phyloP scores from a whole-genome alignment of 1,140 invertebrate species.

The Idris sp. region DNA sequence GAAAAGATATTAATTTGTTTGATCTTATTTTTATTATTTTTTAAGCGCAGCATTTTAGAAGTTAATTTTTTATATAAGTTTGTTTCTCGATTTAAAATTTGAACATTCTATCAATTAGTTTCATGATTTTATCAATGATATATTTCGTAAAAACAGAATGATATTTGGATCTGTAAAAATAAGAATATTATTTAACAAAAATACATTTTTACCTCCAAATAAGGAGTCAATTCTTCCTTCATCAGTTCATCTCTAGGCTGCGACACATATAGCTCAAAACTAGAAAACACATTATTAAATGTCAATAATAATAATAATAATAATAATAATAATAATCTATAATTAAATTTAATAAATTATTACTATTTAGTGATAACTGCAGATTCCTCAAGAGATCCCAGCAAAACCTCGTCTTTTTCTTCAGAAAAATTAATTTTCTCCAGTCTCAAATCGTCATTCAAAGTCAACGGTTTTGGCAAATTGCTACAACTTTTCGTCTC shows the following conservation, averaged over 20 bases:
- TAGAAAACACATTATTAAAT: too few species aligned
- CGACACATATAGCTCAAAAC: constrained; percentile 83
- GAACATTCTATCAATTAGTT: too few species aligned
- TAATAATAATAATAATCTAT: constrained; percentile 9
- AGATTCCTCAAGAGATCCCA: constrained; percentile 88
- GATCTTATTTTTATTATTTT: too few species aligned
- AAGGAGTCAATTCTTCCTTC: constrained; percentile 88
- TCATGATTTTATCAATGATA: too few species aligned
- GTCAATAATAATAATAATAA: constrained; percentile 34
- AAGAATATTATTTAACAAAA: too few species aligned
- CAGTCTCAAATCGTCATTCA: constrained; percentile 91
- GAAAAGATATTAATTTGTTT: too few species aligned
- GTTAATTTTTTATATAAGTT: too few species aligned
- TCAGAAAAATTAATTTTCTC: constrained; percentile 87
- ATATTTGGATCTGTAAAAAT: too few species aligned
- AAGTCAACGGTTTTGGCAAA: constrained; percentile 82
- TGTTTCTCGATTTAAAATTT: too few species aligned
- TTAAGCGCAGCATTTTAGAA: too few species aligned
- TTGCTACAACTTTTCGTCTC: constrained; percentile 67
- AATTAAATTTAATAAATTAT: constrained; percentile 63
- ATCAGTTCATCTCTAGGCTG: constrained; percentile 87
- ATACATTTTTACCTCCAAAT: constrained; percentile 82
- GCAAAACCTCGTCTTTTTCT: constrained; percentile 77
- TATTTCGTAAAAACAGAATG: too few species aligned
- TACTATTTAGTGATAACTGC: constrained; percentile 86